Evolutionary conservation across 2,113 vertebrate genomes (phyloP), one percentile per base, ranked within the genome.

Genomic region (Lichenostomus cassidix): DNA sequence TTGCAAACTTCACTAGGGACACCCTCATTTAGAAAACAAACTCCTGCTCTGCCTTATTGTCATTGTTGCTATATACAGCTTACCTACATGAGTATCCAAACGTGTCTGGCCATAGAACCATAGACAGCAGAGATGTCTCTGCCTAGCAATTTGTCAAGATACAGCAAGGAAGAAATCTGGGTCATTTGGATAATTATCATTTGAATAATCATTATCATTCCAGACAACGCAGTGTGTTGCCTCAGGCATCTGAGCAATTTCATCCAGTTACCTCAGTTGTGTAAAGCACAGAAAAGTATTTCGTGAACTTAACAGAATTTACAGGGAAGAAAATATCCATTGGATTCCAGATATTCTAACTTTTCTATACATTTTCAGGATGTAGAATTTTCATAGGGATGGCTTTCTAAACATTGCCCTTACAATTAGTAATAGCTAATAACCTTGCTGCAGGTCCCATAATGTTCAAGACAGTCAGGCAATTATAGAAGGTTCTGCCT

Each of bases 201-300:
- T 93, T 90, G 89, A 95, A 92, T 94, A 93, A 93, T 90, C 91
- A 93, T 94, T 86, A 93, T 90, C 63, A 88, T 93, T 96, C 88
- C 77, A 92, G 94, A 89, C 92, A 95, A 92, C 81, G 89, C 89
- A 87, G 84, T 71, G 44, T 91, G 81, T 87, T 83, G 84, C 95
- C 95, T 92, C 83, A 93, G 92, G 92, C 90, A 42, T 65, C 68
- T 67, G 37, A 90, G 68, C 35, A 74, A 71, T 90, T 92, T 86
- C 50, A 63, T 33, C 35, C 27, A 62, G 75, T n/a, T 90, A 92
- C 33, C 60, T 89, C 86, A 77, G 42, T 10, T 29, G 24, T 70
- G 29, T 28, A 67, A 94, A 93, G 27, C 59, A 65, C 22, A 70
- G 56, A 82, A 85, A 83, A 83, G 14, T 55, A 67, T 89, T 88